Base-by-base conservation (phyloP, 30 jellyfish, hydroid and myxozoan species). In the Turritopsis rubra region DNA sequence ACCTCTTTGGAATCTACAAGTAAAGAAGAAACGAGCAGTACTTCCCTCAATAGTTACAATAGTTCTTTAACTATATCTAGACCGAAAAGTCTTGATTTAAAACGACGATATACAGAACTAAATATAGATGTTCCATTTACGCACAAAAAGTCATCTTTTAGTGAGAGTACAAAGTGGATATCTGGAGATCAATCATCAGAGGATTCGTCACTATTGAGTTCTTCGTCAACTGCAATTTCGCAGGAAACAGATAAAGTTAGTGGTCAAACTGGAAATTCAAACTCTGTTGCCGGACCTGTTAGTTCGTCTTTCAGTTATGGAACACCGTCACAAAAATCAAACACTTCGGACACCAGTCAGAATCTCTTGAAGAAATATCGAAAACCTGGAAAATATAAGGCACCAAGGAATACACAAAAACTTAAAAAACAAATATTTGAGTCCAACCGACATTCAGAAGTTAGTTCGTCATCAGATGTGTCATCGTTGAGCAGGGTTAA, bases 51-150 rank as follows among this genome's bases (percentile, higher is more conserved):
- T 68, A n/a, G 31, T 19, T 23, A 7, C 16, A 68, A n/a, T 27
- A 27, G 30, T 9, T 68, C 77, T 9, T 68, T 22, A n/a, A 19
- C 21, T 0, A 68, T 7, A 68, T 68, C 77, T 9, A 77, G 85
- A 52, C 85, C 85, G 28, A 77, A 30, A 23, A 77, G 73, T 77
- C 53, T 77, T 26, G 71, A 24, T 25, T 77, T 77, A 77, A 77
- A 77, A 29, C 41, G 85, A 7, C 25, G 28, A 52, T 22, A 77
- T 21, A 77, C 85, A 1, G 85, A 77, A n/a, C 25, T 77, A 7
- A 60, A 77, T 28, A 77, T 77, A 24, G 71, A 23, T 16, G 73
- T 77, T 8, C 5, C 60, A 41, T 41, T 41, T 41, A 41, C 60
- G 13, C 5, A 41, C 60, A 13, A 41, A 41, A 41, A 13, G 60